Base-by-base conservation (phyloP, 2,888 invertebrate genomes). In the Palloptera scutellata region DNA sequence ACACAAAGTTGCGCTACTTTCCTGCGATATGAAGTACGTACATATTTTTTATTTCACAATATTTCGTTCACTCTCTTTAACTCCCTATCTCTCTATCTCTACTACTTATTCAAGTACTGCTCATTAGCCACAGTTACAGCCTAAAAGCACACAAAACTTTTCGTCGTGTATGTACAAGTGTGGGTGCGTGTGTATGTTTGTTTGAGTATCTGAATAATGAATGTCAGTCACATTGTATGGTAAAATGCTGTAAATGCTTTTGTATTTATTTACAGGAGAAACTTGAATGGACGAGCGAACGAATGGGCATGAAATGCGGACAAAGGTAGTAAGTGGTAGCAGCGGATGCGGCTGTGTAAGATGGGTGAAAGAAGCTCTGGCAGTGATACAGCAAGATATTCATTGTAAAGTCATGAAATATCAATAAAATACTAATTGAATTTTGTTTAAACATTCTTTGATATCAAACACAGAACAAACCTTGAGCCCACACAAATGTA, bases 371-470 rank as follows among this genome's bases (percentile, higher is more conserved):
- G 48, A 4, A 8, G 48, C 8, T 10, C 15, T 30, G 48, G 13
- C 9, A n/a, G 48, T 48, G 48, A 15, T 15, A 48, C 11, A 10
- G 13, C 48, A 15, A 5, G 30, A 4, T 30, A 30, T 30, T 30
- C 30, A 30, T 30, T 30, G 48, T 48, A n/a, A 15, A 15, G 48
- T 13, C 15, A 48, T 15, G 45, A 73, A 74, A 77, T 74, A 73
- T 73, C 75, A 74, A 74, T 75, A 73, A 74, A 74, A 75, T 73
- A 73, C 76, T 80, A 81, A 81, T 81, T 80, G 80, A 81, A 79
- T 81, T 81, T 79, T 78, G 75, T 80, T 79, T 81, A 78, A 77
- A 75, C 73, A 75, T 79, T 76, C 78, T 81, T 80, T 81, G 81
- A 81, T 79, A 76, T 80, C 76, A 72, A 72, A 68, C 70, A 73